Evolutionary conservation across 2,797 vertebrate species (phyloP), one percentile per base, ranked within the genome.

Genomic region (Acanthis flammea): DNA sequence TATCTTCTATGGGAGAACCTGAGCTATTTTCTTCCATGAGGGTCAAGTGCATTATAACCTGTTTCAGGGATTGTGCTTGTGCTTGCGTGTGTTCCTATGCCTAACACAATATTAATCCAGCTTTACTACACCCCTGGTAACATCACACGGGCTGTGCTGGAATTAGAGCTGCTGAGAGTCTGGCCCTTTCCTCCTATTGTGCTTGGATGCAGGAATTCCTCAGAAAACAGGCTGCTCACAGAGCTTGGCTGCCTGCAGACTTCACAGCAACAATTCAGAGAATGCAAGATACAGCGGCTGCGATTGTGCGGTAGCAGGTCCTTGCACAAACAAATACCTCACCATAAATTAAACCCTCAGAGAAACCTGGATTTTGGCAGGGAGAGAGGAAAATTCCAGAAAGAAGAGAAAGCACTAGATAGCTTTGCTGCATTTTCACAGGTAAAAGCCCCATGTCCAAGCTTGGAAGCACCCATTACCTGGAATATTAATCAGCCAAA

Each of bases 161-260:
- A 85, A 83, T 55, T 22, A 19, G 58, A 45, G 50, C 3, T 54
- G 47, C 57, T 75, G 60, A 35, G 83, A 87, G 85, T 70, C 70
- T 37, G 57, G 78, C 81, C 85, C 71, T 94, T 95, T 96, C 94
- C 96, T 92, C 57, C 92, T 83, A 95, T 95, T 96, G 95, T 96
- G 17, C 45, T 91, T 55, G 65, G 87, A 67, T 22, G 41, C 95
- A 94, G 89, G 91, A 96, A 90, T 91, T 96, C 92, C 91, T 96
- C 89, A 89, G 33, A 94, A 94, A 95, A 89, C 86, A 79, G 1
- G 28, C 91, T 66, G 74, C 67, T 22, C 63, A 12, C 51, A 57
- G 92, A 41, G 78, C 45, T 66, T 76, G 96, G 81, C 91, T 94
- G 74, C 63, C 63, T 0, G 0, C 51, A 76, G 25, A 3, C 61